A percentile compares a stretch with the other conserved stretches of the same genome.
These are phyloP conservation scores for Drosophila saltans DNA, from an alignment of 1,140 invertebrate genomes.

Conservation along the genomic window DNA sequence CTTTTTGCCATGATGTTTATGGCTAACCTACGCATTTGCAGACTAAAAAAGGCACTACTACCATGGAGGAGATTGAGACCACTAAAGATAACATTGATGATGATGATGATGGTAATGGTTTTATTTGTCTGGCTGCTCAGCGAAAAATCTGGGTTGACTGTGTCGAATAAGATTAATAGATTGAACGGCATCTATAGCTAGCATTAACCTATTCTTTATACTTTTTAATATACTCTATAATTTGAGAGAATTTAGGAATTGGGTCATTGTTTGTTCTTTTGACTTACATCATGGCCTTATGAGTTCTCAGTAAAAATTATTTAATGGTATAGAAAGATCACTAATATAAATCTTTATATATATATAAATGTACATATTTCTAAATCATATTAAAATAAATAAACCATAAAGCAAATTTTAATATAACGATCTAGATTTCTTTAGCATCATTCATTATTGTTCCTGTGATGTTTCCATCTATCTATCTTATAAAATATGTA, in stretches of 20 bases:
- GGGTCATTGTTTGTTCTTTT: slow-evolving; percentile 1
- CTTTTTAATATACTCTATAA: not conserved
- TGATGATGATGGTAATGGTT: slow-evolving; percentile 25
- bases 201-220: not conserved
- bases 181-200: not conserved
- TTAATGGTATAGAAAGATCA: too few relatives aligned
- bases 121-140: slow-evolving; percentile 36
- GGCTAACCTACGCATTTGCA: slow-evolving; percentile 62
- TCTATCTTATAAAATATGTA: too few relatives aligned
- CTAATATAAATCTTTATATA: too few relatives aligned
- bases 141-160: slow-evolving; percentile 46
- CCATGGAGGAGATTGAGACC: slow-evolving; percentile 2
- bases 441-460: too few relatives aligned
- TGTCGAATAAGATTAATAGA: slow-evolving; percentile 30
- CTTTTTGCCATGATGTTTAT: slow-evolving; percentile 32
- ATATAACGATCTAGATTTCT: too few relatives aligned
- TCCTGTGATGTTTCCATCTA: too few relatives aligned
- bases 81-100: not conserved
- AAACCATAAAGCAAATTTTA: too few relatives aligned
- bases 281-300: too few relatives aligned
- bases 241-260: not conserved
- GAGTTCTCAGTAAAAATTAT: too few relatives aligned
- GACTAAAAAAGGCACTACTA: slow-evolving; percentile 19
- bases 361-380: too few relatives aligned
- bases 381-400: too few relatives aligned